Evolutionary conservation across 1,140 invertebrate genomes (phyloP).

Genomic region (Papilio helenus): DNA sequence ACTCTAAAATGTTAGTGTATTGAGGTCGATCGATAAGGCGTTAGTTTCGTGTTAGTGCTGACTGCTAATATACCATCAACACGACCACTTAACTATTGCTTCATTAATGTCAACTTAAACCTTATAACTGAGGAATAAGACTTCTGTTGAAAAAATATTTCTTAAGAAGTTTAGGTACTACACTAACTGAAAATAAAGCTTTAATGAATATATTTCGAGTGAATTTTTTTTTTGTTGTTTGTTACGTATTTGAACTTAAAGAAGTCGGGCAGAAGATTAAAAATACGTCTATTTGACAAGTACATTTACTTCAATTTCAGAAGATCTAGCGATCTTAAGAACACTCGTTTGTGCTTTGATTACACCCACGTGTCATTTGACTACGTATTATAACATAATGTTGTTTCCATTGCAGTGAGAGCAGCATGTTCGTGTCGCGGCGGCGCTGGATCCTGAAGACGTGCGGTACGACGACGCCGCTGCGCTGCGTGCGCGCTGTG

Average conservation of each 20-base stretch:
- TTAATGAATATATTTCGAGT: too few species aligned
- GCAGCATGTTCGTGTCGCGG: constrained; percentile 98
- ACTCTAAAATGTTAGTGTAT: neutral
- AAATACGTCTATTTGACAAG: too few species aligned
- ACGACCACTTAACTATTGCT: neutral
- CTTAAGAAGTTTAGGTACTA: neutral
- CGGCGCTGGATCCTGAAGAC: constrained; percentile 98
- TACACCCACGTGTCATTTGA: neutral
- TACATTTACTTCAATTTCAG: too few species aligned
- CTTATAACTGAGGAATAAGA: neutral
- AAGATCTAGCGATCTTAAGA: too few species aligned
- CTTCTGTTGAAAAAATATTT: neutral
- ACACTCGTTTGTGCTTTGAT: too few species aligned
- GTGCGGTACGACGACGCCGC: constrained; percentile 98
- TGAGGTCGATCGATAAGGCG: constrained; percentile 14
- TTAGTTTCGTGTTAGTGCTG: neutral
- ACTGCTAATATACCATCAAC: neutral
- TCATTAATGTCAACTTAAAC: neutral
- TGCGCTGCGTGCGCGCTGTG: constrained; percentile 94
- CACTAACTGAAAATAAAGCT: neutral
- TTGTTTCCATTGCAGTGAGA: constrained; percentile 90
- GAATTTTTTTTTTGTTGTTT: too few species aligned
- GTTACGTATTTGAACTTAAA: too few species aligned
- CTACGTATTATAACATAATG: neutral
- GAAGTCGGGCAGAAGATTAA: too few species aligned